Base-by-base conservation (phyloP, 2,113 vertebrate species). In the Monarcha castaneiventris region DNA sequence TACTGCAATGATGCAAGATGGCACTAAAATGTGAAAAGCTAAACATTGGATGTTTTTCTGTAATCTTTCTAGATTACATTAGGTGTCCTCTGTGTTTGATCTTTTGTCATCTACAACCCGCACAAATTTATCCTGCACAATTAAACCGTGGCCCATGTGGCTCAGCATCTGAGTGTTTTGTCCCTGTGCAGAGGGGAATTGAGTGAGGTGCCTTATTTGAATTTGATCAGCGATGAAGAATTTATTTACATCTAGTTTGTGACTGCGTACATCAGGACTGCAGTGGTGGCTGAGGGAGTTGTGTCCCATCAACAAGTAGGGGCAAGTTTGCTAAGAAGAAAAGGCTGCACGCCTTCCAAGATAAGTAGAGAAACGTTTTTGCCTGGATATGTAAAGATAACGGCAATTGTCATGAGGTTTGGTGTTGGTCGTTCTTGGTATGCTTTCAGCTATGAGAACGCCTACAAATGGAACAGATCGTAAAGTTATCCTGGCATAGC, bases 401-500 rank as follows among this genome's bases (percentile, higher is more conserved):
- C 1, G 7, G 76, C 32, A 69, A 44, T 46, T 51, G 72, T 82
- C 25, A 5, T 66, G 59, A 83, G 92, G 32, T 66, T 89, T 76
- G 33, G 85, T 86, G 37, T 76, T 0, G 2, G 41, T 75, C 35
- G 1, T 51, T 88, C 55, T 86, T 88, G 90, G 59, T 97, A 2
- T 67, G 86, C 63, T 74, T 90, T 92, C 90, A 96, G 90, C 79
- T 95, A 63, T 88, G 90, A 86, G 87, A 95, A 95, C 16, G 37
- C 79, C 68, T 94, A 49, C 88, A 84, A 90, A 86, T 94, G 95
- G 94, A 95, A 93, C 86, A 74, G 88, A 63, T 96, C 3, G 4
- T 88, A 55, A 90, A 92, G 55, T 94, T 93, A 39, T 90, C 76
- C 92, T 97, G 94, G 96, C 94, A 26, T 17, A 84, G 63, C 88